Evolutionary conservation across 1,140 invertebrate genomes (phyloP).

Genomic region (Brachystomella parvula): DNA sequence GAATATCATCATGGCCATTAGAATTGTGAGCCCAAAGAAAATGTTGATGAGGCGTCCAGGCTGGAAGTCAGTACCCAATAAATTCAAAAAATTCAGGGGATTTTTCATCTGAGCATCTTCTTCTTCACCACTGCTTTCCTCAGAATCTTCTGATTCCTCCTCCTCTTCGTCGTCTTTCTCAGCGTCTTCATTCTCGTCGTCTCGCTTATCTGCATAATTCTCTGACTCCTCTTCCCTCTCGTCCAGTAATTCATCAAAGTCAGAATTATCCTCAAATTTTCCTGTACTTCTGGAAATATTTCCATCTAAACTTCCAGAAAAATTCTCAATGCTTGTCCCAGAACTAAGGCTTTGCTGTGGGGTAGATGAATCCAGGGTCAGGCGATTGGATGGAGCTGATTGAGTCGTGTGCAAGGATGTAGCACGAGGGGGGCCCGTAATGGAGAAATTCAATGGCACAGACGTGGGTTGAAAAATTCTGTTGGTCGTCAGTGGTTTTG

Average conservation of each 20-base stretch:
- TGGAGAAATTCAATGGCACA: too few species aligned
- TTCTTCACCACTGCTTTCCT: slow-evolving; percentile 4
- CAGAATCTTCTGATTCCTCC: not conserved
- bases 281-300: too few species aligned
- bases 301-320: too few species aligned
- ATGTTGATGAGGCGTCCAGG: slow-evolving; percentile 37
- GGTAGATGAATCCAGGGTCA: too few species aligned
- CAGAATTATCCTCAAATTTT: too few species aligned
- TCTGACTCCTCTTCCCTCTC: not conserved
- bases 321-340: too few species aligned
- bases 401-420: too few species aligned
- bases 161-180: slow-evolving; percentile 24
- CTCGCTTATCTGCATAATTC: not conserved
- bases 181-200: slow-evolving; percentile 23
- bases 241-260: slow-evolving; percentile 2
- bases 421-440: too few species aligned
- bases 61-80: slow-evolving; percentile 35
- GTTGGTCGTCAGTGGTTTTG: too few species aligned
- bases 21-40: slow-evolving; percentile 32
- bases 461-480: too few species aligned
- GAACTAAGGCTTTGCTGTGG: too few species aligned
- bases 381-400: too few species aligned
- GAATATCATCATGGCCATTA: slow-evolving; percentile 34
- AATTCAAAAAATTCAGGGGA: slow-evolving; percentile 32
- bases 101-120: slow-evolving; percentile 4